These are phyloP conservation scores for Drosophila falleni DNA, from an alignment of 2,888 invertebrate genomes.

Conservation along the genomic window DNA sequence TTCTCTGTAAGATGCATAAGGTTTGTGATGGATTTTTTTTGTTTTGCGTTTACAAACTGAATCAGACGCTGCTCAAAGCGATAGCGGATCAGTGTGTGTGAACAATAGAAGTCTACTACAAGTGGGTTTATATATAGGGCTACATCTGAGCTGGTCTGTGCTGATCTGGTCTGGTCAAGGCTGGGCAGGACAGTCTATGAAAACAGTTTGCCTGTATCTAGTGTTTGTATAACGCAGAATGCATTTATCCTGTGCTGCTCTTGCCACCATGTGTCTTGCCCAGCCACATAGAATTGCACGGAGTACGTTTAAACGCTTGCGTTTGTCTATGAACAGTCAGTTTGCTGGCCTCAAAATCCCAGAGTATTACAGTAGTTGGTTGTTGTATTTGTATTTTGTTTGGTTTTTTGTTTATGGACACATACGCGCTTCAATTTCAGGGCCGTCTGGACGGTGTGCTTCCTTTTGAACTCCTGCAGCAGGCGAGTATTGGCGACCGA, in stretches of 20 bases:
- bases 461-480: slow-evolving; percentile 82
- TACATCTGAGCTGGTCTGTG: slow-evolving; percentile 30
- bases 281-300: slow-evolving; percentile 32
- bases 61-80: slow-evolving; percentile 40
- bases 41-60: slow-evolving; percentile 52
- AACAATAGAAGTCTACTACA: slow-evolving; percentile 53
- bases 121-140: slow-evolving; percentile 32
- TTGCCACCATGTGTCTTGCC: slow-evolving; percentile 33
- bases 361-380: slow-evolving; percentile 38
- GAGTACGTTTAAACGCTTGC: slow-evolving; percentile 18
- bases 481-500: slow-evolving; percentile 83
- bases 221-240: slow-evolving; percentile 16
- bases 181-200: slow-evolving; percentile 19
- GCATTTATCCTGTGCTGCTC: slow-evolving; percentile 40
- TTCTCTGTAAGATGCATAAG: slow-evolving; percentile 85
- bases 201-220: slow-evolving; percentile 28
- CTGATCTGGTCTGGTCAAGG: slow-evolving; percentile 15
- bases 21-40: slow-evolving; percentile 71
- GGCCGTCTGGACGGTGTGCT: slow-evolving; percentile 84
- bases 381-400: slow-evolving; percentile 18
- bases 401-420: slow-evolving; percentile 56
- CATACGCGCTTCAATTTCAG: slow-evolving; percentile 85
- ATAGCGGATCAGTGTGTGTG: slow-evolving; percentile 46
- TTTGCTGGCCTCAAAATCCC: slow-evolving; percentile 31
- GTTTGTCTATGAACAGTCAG: slow-evolving; percentile 36